Evolutionary conservation across 2,888 invertebrate species (phyloP).

Genomic region (Acrocyrtus sp.): DNA sequence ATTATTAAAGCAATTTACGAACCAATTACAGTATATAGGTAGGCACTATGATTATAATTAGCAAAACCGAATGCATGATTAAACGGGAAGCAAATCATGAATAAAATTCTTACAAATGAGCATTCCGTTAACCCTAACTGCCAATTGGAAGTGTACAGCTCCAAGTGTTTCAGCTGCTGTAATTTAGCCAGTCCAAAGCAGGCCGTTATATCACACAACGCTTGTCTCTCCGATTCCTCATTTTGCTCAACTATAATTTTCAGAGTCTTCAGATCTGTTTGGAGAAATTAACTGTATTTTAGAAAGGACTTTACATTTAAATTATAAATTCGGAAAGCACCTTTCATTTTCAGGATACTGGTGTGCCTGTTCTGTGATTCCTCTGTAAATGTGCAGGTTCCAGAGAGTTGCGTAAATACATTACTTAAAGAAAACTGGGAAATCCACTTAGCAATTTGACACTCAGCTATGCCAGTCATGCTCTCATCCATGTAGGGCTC

Average conservation of each 20-base stretch:
- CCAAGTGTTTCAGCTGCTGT: constrained; percentile 2
- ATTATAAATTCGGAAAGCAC: not conserved
- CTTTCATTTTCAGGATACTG: constrained; percentile 18
- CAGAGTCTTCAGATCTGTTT: constrained; percentile 9
- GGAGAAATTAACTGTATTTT: not conserved
- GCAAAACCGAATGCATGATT: not conserved
- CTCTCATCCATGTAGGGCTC: constrained; percentile 12
- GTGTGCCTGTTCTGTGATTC: not conserved
- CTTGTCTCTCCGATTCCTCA: constrained; percentile 9
- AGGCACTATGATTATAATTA: not conserved
- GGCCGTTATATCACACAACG: constrained; percentile 10
- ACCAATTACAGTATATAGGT: not conserved
- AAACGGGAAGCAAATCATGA: not conserved
- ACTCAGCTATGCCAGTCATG: not conserved
- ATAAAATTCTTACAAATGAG: constrained; percentile 18
- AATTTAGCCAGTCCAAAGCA: constrained; percentile 7
- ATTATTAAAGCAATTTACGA: not conserved
- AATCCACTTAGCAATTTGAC: not conserved
- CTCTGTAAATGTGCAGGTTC: not conserved
- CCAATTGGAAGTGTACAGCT: constrained; percentile 18
- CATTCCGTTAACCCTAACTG: constrained; percentile 11
- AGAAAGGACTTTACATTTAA: not conserved
- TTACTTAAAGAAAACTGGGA: too few species aligned
- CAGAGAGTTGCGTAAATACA: too few species aligned
- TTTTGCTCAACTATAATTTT: constrained; percentile 27